A percentile compares a stretch with the other conserved stretches of the same genome.
Evolutionary conservation across 1,140 invertebrate genomes (phyloP).

Genomic region (Euwallacea fornicatus): DNA sequence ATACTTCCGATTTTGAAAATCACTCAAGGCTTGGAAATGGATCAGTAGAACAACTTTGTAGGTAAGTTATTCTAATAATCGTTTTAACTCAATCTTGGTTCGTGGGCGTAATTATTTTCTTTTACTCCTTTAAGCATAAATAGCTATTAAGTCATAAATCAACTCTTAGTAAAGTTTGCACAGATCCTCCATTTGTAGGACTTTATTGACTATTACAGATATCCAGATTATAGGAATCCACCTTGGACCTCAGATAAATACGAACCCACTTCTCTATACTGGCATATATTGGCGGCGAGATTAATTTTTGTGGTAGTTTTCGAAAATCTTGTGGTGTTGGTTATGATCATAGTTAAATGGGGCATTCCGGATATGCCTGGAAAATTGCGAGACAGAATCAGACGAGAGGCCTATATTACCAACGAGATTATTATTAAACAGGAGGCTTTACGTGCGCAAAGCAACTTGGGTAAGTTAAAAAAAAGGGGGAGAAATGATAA

Average conservation of each 20-base stretch:
- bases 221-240: slow-evolving; percentile 82
- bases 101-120: background rate
- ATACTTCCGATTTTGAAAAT: slow-evolving; percentile 69
- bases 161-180: too few species aligned
- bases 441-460: slow-evolving; percentile 65
- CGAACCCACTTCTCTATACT: slow-evolving; percentile 76
- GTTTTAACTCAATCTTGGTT: background rate
- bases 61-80: slow-evolving; percentile 58
- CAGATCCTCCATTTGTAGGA: background rate
- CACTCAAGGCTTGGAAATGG: slow-evolving; percentile 54
- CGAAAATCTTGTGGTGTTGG: slow-evolving; percentile 85
- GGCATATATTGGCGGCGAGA: slow-evolving; percentile 86
- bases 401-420: slow-evolving; percentile 83
- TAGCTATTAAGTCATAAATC: too few species aligned
- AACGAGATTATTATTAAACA: slow-evolving; percentile 88
- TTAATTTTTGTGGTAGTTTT: slow-evolving; percentile 92
- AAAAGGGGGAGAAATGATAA: background rate
- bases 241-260: slow-evolving; percentile 68
- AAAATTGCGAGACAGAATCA: slow-evolving; percentile 74
- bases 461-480: background rate
- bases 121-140: too few species aligned
- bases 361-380: slow-evolving; percentile 84
- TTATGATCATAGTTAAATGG: slow-evolving; percentile 83
- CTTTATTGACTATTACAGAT: slow-evolving; percentile 62
- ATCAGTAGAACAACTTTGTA: slow-evolving; percentile 61